Base-by-base conservation (phyloP, 2,113 vertebrate genomes). In the Vanacampus margaritifer region DNA sequence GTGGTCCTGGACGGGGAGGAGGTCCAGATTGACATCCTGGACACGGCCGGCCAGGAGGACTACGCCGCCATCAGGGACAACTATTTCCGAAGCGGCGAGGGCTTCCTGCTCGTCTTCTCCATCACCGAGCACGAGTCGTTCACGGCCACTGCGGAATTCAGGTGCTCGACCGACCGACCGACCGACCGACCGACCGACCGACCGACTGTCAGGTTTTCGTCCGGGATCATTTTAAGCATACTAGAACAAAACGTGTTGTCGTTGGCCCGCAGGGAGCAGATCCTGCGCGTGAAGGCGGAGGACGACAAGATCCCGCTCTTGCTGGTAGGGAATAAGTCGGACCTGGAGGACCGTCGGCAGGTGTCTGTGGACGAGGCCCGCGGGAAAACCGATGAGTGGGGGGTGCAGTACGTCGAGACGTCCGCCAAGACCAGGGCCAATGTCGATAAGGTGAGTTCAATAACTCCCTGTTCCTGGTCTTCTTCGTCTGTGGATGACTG, bases 351-450 rank as follows among this genome's bases (percentile, higher is more conserved):
- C 28, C 89, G 89, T 1, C 67, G 89, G 26, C 86, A 87, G 70
- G 88, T 90, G 1, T 83, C 87, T 5, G 84, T 89, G 71, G 89
- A 90, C 0, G 89, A 88, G 68, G 88, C 83, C 35, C 70, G 88
- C 0, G 78, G 80, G 32, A 90, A 90, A 72, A 78, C 89, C 0
- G 89, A 90, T 26, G 88, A 89, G 75, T 92, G 90, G 90, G 86
- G 78, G 0, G 90, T 91, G 62, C 90, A 92, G 73, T 92, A 92
- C 12, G 91, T 91, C 0, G 91, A 92, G 81, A 92, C 91, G 0
- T 92, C 91, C 6, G 91, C 91, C 78, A 92, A 92, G 81, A 92
- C 91, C 43, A 85, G 91, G 72, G 91, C 91, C 85, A 92, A 92
- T 10, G 91, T 92, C 0, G 91, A 92, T 76, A 91, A 92, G 90